Conservation (phyloP, 1,140 invertebrate species). For the Ceratosolen solmsi region DNA sequence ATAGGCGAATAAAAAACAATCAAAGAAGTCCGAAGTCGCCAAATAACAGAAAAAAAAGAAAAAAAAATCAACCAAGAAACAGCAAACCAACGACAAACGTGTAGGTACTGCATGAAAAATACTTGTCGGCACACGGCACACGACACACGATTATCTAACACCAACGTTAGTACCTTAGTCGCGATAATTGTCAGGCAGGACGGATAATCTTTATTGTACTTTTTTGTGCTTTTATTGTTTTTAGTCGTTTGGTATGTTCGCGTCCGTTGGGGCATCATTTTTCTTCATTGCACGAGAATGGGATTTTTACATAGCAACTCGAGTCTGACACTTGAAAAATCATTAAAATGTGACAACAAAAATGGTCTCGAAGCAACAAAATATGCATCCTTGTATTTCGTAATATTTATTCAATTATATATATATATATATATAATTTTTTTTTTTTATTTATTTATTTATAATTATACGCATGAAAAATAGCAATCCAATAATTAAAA, state of each 20-base stretch:
- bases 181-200: conserved; percentile 53
- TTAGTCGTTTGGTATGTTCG: conserved; percentile 1
- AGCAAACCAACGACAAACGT: conserved; percentile 73
- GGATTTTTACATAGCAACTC: conserved; percentile 13
- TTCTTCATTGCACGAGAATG: not conserved
- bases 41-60: conserved; percentile 59
- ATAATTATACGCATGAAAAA: too few species aligned
- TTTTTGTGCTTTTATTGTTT: conserved; percentile 29
- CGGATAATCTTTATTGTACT: conserved; percentile 43
- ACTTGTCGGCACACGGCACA: conserved; percentile 65
- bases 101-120: conserved; percentile 68
- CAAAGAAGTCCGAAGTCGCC: conserved; percentile 59
- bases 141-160: conserved; percentile 74
- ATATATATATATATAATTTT: too few species aligned
- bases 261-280: not conserved
- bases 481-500: too few species aligned
- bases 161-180: conserved; percentile 73
- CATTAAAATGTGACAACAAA: not conserved
- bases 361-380: not conserved
- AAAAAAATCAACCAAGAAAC: conserved; percentile 66
- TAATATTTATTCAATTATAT: too few species aligned
- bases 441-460: too few species aligned
- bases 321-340: not conserved
- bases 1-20: conserved; percentile 53
- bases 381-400: not conserved